Evolutionary conservation across 64 coral and sea anemone species (phyloP).

Genomic region (Dendrophyllia cribrosa): DNA sequence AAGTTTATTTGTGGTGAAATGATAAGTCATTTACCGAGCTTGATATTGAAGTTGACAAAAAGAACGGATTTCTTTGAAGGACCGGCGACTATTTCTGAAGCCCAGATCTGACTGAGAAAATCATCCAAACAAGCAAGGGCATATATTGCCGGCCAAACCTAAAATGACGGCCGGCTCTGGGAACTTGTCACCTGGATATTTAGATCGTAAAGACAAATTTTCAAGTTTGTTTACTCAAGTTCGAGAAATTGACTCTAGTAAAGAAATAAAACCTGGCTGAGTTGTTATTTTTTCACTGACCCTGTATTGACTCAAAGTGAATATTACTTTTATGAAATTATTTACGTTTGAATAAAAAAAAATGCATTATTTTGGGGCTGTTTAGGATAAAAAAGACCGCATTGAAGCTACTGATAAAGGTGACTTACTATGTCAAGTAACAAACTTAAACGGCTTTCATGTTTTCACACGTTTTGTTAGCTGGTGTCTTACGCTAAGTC

Average conservation of each 20-base stretch:
- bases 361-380: not conserved
- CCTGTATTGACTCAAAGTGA: not conserved
- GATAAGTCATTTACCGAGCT: not conserved
- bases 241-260: constrained; percentile 28
- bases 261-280: constrained; percentile 15
- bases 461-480: constrained; percentile 51
- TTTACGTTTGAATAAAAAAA: not conserved
- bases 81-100: not conserved
- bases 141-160: not conserved
- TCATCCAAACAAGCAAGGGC: not conserved
- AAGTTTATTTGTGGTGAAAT: not conserved
- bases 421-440: constrained; percentile 34
- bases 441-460: constrained; percentile 15
- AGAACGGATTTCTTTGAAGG: not conserved
- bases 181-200: constrained; percentile 50
- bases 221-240: constrained; percentile 40
- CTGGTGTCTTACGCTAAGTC: constrained; percentile 28
- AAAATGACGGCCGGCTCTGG: constrained; percentile 38
- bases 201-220: constrained; percentile 1
- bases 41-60: not conserved
- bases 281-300: constrained; percentile 36
- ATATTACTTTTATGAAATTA: constrained; percentile 1
- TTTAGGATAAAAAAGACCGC: not conserved
- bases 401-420: not conserved
- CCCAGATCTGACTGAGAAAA: not conserved